phyloP scores from a whole-genome alignment of 2,113 vertebrate genomes.

The Neolamprologus tretocephalus region DNA sequence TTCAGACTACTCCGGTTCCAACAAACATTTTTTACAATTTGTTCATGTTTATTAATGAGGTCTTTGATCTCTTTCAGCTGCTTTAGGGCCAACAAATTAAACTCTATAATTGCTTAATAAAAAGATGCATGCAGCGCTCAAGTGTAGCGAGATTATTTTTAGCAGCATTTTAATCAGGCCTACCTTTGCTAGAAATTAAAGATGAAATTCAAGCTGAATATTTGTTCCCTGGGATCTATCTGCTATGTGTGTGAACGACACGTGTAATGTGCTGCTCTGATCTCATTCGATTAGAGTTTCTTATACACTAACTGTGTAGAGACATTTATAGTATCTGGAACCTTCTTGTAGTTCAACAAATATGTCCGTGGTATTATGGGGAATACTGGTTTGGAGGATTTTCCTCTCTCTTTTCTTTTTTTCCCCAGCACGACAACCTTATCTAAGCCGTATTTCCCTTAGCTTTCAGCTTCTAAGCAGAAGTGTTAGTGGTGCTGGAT shows the following conservation, averaged over 20 bases:
- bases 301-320: background rate
- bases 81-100: constrained; percentile 23
- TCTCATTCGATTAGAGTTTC: background rate
- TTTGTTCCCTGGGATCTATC: background rate
- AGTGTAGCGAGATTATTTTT: background rate
- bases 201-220: background rate
- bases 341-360: background rate
- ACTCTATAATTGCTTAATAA: background rate
- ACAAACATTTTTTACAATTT: constrained; percentile 1
- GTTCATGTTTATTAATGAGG: constrained; percentile 16
- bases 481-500: background rate
- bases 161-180: background rate
- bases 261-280: background rate
- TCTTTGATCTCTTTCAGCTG: constrained; percentile 17
- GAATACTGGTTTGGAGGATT: background rate
- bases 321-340: background rate
- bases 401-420: background rate
- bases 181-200: background rate
- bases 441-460: background rate
- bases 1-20: background rate
- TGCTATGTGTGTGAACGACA: background rate
- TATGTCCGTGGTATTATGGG: background rate
- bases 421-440: background rate
- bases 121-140: background rate
- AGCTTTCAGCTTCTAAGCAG: background rate